Evolutionary conservation across 2,113 vertebrate species (phyloP).

Genomic region (Barbus barbus): DNA sequence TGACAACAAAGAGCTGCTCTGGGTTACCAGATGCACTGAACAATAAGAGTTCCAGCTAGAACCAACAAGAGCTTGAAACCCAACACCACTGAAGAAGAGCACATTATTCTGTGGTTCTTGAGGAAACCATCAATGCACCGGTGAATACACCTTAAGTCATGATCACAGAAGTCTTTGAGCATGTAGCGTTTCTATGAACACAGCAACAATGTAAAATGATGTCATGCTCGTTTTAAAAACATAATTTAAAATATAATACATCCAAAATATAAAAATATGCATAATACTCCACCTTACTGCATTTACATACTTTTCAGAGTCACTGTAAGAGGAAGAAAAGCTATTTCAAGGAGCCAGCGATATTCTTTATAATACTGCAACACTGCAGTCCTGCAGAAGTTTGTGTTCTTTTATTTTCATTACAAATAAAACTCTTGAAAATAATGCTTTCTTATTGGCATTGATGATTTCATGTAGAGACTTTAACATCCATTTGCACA

Average conservation of each 20-base stretch:
- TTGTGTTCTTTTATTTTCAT: not conserved
- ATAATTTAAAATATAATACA: not conserved
- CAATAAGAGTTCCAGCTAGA: not conserved
- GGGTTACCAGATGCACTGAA: constrained; percentile 65
- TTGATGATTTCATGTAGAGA: too few relatives aligned
- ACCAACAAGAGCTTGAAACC: not conserved
- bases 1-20: constrained; percentile 27
- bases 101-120: not conserved
- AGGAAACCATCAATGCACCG: not conserved
- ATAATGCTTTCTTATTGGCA: too few relatives aligned
- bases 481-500: not conserved
- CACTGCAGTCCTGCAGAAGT: not conserved
- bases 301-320: too few relatives aligned
- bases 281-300: not conserved
- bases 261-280: not conserved
- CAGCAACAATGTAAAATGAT: not conserved
- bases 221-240: not conserved
- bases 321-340: too few relatives aligned
- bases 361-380: too few relatives aligned
- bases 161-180: too few relatives aligned
- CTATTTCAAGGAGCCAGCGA: too few relatives aligned
- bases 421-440: too few relatives aligned
- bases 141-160: too few relatives aligned
- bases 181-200: too few relatives aligned
- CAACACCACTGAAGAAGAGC: not conserved